Evolutionary conservation across 1,140 invertebrate species (phyloP), one percentile per base, ranked within the genome.

Genomic region (Trigoniulus corallinus): DNA sequence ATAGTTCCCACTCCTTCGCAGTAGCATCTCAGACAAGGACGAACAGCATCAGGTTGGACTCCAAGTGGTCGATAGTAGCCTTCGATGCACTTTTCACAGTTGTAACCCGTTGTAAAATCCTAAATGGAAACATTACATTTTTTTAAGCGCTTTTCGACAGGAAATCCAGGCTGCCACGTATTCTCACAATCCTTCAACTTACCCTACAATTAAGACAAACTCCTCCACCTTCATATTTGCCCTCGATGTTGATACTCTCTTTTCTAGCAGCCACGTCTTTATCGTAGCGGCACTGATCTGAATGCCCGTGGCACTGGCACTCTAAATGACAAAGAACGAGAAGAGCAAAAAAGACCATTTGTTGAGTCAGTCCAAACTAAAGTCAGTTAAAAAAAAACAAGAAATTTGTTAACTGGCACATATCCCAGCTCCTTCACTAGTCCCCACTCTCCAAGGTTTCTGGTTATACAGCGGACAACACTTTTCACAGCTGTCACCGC

Each of bases 201-300:
- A 85, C 82, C 61, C 80, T 78, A 66, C 94, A 98, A 62, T 91
- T 82, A 54, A 87, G 70, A 65, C 94, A 98, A 23, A 95, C 80
- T 24, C 92, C 92, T 29, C 77, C 77, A 13, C 89, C 88, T 54
- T 76, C 74, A 64, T 78, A 84, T 50, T 75, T 74, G 40, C 81
- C 82, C 53, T 76, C 68, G 10, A 73, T 73, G 60, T 84, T 80
- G 43, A 85, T 57, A 55, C 79, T 82, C 29, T 72, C 59, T 53
- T 68, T 69, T 53, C 71, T 64, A 25, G 64, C 67, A 41, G 78
- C 79, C 3, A 88, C 70, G 54, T 74, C 74, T 42, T 74, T 62
- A 61, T 93, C 86, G 61, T 87, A 92, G 53, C 72, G 71, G 65
- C 91, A 95, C 27, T 77, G 75, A 12, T 75, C 76, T 0, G 89